Conservation (phyloP, 2,113 vertebrate species). For the Ctenomys sociabilis region DNA sequence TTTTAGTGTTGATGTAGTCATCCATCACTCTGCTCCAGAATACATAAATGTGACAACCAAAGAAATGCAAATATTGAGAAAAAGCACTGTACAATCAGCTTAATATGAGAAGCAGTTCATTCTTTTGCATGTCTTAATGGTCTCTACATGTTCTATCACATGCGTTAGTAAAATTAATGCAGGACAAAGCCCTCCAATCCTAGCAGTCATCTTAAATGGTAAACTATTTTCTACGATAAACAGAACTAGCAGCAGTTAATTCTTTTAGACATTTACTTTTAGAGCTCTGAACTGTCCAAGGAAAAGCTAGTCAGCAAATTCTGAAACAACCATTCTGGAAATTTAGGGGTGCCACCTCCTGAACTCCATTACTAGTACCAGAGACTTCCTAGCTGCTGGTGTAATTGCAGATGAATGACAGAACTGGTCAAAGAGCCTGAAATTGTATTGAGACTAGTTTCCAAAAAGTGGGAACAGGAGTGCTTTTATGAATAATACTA, state of each 20-base stretch:
- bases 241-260: neutral
- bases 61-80: constrained; percentile 46
- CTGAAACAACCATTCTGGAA: neutral
- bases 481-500: constrained; percentile 30
- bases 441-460: constrained; percentile 8
- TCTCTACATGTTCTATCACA: neutral
- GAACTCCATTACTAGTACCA: neutral
- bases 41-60: constrained; percentile 52
- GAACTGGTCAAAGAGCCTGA: neutral
- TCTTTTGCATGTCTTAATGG: neutral
- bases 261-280: constrained; percentile 34
- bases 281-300: constrained; percentile 22
- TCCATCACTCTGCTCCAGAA: constrained; percentile 52
- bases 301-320: constrained; percentile 7
- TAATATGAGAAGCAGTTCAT: neutral
- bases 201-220: neutral
- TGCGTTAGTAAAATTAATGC: neutral
- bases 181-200: neutral
- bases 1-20: constrained; percentile 2
- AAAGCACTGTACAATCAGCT: constrained; percentile 37
- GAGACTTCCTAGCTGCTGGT: constrained; percentile 3
- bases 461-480: neutral
- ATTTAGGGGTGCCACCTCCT: constrained; percentile 11
- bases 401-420: neutral
- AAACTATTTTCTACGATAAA: constrained; percentile 32